A percentile compares a stretch with the other conserved stretches of the same genome.
phyloP scores from a whole-genome alignment of 2,113 vertebrate genomes.

The Oncorhynchus keta region DNA sequence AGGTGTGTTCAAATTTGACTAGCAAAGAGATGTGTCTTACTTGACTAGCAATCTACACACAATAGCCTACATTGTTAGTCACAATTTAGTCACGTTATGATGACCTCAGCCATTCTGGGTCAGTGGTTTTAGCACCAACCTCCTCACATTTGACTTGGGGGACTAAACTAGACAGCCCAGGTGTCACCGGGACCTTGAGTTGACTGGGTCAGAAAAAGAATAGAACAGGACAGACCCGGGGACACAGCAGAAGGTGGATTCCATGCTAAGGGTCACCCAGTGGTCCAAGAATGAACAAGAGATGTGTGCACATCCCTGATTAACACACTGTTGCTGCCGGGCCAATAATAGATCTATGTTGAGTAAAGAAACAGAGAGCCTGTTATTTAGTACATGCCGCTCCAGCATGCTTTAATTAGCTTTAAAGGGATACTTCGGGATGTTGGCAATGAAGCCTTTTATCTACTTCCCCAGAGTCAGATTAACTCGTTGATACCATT shows the following conservation, averaged over 20 bases:
- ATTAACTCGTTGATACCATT: too few species aligned
- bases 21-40: too few species aligned
- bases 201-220: conserved; percentile 4
- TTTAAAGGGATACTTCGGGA: too few species aligned
- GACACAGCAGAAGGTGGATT: conserved; percentile 16
- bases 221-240: not conserved
- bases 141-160: not conserved
- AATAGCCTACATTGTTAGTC: too few species aligned
- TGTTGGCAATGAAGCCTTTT: too few species aligned
- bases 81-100: not conserved
- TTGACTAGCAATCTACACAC: too few species aligned
- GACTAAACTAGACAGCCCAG: not conserved
- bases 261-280: conserved; percentile 33
- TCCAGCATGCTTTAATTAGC: too few species aligned
- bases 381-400: too few species aligned
- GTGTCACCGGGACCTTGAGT: not conserved
- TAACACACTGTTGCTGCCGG: conserved; percentile 22
- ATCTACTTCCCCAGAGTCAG: too few species aligned
- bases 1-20: too few species aligned
- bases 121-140: not conserved
- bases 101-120: not conserved
- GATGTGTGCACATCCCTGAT: conserved; percentile 12
- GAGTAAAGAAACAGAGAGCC: too few species aligned
- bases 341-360: not conserved
- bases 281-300: not conserved